Evolutionary conservation across 2,113 vertebrate species (phyloP), one percentile per base, ranked within the genome.

Genomic region (Serilophus lunatus): DNA sequence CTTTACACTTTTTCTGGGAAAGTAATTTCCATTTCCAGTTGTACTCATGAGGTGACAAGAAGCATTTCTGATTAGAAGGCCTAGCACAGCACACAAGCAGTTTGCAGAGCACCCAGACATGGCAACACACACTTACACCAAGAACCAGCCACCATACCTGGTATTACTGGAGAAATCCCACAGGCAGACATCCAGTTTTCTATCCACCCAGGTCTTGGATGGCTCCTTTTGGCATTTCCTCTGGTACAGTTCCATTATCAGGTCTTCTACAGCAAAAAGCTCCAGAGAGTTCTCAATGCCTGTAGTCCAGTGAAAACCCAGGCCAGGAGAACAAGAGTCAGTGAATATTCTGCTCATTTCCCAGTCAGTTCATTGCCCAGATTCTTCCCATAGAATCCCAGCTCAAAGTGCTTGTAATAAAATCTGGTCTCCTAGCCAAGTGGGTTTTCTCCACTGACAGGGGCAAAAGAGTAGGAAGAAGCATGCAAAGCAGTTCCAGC

Each of bases 121-220:
- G 1, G 23, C 12, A 76, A 17, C 13, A 6, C 18, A 51, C 7
- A 6, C 50, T 24, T 66, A n/a, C 86, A 86, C 50, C 53, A 38
- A 87, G 44, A 57, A 66, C 4, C 61, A 66, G n/a, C 11, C 35
- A 74, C 51, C 51, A 61, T 89, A 98, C 98, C 98, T 98, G 38
- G 98, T 98, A 71, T 98, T 98, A 69, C 91, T 97, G 36, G 97
- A 98, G 72, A 98, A 98, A 97, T 98, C 98, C 98, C 98, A 98
- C 87, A 98, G 75, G 87, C 96, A 96, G 44, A 94, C 95, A 89
- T 98, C 96, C 23, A 98, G 85, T 16, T 97, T 92, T 68, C 93
- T 97, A 49, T 57, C 90, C n/a, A 98, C 83, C 97, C 97, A 98
- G 26, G 92, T 93, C 78, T 76, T 97, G 13, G 98, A 98, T 40